phyloP scores from a whole-genome alignment of 2,888 invertebrate genomes.

The Noctuana brunneofusca region DNA sequence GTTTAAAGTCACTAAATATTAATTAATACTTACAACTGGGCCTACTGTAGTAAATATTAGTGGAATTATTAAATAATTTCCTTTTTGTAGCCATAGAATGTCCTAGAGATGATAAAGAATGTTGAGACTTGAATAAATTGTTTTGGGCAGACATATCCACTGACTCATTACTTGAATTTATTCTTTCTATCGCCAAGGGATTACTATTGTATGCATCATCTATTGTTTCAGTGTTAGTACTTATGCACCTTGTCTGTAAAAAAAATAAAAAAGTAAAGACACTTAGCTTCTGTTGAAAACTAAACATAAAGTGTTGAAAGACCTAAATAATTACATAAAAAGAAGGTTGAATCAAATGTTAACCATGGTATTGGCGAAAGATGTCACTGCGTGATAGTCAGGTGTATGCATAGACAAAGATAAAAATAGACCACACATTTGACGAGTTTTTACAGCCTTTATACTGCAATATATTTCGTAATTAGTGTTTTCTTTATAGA shows the following conservation, averaged over 20 bases:
- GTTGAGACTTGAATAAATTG: conserved; percentile 39
- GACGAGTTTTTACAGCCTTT: no score
- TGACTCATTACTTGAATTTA: conserved; percentile 45
- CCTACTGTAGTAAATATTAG: not conserved
- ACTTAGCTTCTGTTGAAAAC: not conserved
- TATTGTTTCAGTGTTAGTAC: conserved; percentile 45
- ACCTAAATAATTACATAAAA: no score
- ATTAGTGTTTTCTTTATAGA: no score
- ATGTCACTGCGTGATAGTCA: no score
- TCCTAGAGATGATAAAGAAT: conserved; percentile 42
- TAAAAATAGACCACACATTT: no score
- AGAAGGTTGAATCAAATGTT: no score
- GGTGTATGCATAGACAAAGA: no score
- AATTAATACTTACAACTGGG: conserved; percentile 5
- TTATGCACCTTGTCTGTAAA: conserved; percentile 48
- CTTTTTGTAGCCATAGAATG: conserved; percentile 51
- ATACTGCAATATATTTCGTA: no score
- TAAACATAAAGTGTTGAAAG: not conserved
- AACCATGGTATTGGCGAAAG: no score
- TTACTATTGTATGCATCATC: conserved; percentile 43
- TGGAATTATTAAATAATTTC: conserved; percentile 53
- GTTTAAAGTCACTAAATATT: no score
- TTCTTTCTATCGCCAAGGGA: conserved; percentile 46
- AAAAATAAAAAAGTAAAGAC: not conserved
- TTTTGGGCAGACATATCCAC: conserved; percentile 46